A percentile compares a stretch with the other conserved stretches of the same genome.
Conservation (phyloP, 64 coral and sea anemone genomes). For the Pachyseris speciosa region DNA sequence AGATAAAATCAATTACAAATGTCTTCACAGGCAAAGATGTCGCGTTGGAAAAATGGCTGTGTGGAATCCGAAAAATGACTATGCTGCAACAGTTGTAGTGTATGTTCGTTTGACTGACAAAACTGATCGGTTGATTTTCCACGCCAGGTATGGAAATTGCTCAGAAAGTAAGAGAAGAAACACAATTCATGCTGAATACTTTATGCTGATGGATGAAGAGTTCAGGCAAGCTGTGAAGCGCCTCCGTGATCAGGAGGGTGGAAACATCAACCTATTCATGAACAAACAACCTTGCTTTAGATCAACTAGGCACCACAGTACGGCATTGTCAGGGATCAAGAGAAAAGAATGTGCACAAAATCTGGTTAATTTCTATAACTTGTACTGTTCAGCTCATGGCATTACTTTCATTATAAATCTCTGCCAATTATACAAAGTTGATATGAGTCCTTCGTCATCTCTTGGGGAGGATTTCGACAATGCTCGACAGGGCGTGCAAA, state of each 20-base stretch:
- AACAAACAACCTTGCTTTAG: slow-evolving; percentile 50
- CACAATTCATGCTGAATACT: slow-evolving; percentile 33
- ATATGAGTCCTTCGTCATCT: not conserved
- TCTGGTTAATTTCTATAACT: not conserved
- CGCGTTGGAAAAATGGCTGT: not conserved
- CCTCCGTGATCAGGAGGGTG: not conserved
- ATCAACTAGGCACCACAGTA: slow-evolving; percentile 27
- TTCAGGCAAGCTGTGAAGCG: not conserved
- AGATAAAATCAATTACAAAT: slow-evolving; percentile 4
- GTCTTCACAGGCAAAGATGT: not conserved
- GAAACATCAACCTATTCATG: slow-evolving; percentile 7
- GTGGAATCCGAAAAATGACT: slow-evolving; percentile 11
- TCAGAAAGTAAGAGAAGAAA: not conserved
- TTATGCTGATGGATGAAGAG: slow-evolving; percentile 34
- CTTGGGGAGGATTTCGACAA: not conserved
- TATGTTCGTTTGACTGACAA: slow-evolving; percentile 18
- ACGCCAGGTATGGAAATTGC: slow-evolving; percentile 43
- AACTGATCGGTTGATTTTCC: not conserved
- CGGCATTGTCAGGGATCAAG: no score
- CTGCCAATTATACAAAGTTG: slow-evolving; percentile 31
- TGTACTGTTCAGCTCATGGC: not conserved
- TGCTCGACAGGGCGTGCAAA: not conserved
- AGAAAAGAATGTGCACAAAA: slow-evolving; percentile 17
- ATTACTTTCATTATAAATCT: slow-evolving; percentile 7
- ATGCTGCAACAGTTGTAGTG: slow-evolving; percentile 1